Conservation (phyloP, 2,797 vertebrate genomes). For the Rhabdomys pumilio region DNA sequence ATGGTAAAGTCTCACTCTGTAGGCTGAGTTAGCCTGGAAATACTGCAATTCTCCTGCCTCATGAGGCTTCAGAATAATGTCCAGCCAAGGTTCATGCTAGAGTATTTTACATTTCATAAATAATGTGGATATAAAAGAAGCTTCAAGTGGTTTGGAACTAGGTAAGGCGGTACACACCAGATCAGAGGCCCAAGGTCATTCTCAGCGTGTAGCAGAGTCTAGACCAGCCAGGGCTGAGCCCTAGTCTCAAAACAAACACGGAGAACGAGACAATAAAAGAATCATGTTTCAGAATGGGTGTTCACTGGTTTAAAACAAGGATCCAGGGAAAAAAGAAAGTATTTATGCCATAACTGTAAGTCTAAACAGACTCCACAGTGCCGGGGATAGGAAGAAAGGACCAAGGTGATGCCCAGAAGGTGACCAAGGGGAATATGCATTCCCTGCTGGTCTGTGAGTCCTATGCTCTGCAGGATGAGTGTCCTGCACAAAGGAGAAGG, state of each 20-base stretch:
- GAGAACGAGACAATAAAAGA: neutral
- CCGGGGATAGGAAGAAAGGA: neutral
- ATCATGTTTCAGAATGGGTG: neutral
- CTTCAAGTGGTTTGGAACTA: neutral
- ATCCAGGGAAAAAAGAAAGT: neutral
- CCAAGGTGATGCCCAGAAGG: neutral
- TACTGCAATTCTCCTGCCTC: neutral
- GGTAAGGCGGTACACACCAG: neutral
- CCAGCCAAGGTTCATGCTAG: neutral
- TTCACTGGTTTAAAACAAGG: neutral
- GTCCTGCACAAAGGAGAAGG: neutral
- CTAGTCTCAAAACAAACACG: neutral
- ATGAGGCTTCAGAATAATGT: neutral
- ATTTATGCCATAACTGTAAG: too few species aligned
- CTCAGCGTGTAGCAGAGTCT: neutral
- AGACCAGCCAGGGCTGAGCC: neutral
- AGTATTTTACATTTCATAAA: neutral
- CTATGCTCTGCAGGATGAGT: fast-evolving
- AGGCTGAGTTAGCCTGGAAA: neutral
- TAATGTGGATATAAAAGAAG: neutral
- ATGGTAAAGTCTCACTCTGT: neutral
- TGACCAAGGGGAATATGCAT: fast-evolving
- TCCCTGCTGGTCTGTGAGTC: fast-evolving
- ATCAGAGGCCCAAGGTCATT: neutral
- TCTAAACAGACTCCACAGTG: neutral